Evolutionary conservation across 2,888 invertebrate species (phyloP).

Genomic region (Nesidiocoris tenuis): DNA sequence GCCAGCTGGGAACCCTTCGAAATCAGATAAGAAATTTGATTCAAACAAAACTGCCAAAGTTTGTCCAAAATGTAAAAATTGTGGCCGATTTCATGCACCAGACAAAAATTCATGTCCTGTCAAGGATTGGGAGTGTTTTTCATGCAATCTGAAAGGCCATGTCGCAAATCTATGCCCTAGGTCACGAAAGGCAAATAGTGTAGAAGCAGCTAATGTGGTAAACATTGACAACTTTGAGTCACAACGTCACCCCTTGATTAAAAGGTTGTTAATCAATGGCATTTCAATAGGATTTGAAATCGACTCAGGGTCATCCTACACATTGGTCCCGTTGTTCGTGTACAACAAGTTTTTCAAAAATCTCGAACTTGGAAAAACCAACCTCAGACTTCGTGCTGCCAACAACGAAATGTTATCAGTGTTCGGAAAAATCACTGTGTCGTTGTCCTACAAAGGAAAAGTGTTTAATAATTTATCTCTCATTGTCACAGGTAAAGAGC

Average conservation of each 20-base stretch:
- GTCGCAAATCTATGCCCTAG: neutral
- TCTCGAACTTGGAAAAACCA: too few relatives aligned
- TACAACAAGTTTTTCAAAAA: constrained; percentile 2
- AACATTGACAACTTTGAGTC: too few relatives aligned
- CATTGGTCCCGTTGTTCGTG: neutral
- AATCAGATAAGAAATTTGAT: neutral
- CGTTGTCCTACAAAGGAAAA: neutral
- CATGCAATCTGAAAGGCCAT: neutral
- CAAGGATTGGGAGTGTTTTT: neutral
- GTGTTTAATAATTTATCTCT: neutral
- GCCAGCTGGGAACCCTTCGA: too few relatives aligned
- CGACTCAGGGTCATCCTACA: neutral
- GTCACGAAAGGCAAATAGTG: neutral
- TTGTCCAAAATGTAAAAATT: neutral
- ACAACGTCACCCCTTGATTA: neutral
- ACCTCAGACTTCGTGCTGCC: neutral
- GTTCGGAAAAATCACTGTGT: neutral
- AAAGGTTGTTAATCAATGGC: neutral
- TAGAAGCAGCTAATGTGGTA: neutral
- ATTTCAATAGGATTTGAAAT: neutral
- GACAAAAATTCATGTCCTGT: neutral
- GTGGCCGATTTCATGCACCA: neutral
- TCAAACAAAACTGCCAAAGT: neutral
- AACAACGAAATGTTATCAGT: neutral
- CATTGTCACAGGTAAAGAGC: neutral